Conservation (phyloP, 2,113 vertebrate species). For the Amphiprion ocellaris region DNA sequence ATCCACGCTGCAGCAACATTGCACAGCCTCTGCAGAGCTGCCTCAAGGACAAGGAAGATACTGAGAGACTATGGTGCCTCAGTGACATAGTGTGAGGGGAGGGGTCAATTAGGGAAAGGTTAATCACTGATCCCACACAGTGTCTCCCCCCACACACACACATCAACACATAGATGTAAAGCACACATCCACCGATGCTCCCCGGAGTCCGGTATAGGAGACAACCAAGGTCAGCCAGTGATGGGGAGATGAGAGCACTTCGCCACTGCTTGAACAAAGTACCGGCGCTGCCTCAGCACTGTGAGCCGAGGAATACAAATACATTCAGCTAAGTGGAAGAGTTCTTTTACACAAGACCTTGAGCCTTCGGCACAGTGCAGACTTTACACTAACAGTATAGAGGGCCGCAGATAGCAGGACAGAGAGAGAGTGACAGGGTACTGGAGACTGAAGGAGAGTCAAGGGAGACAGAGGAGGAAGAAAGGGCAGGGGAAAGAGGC, state of each 20-base stretch:
- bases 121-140: conserved; percentile 32
- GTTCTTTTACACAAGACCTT: conserved; percentile 73
- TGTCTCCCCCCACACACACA: conserved; percentile 4
- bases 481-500: neutral
- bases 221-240: conserved; percentile 55
- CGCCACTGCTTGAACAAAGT: conserved; percentile 51
- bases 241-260: conserved; percentile 65
- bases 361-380: conserved; percentile 50
- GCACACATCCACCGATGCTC: conserved; percentile 17
- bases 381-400: conserved; percentile 50
- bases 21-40: conserved; percentile 11
- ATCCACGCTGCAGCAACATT: neutral
- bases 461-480: conserved; percentile 20
- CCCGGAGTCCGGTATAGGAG: conserved; percentile 41
- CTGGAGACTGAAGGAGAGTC: conserved; percentile 20
- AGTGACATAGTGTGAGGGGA: conserved; percentile 18
- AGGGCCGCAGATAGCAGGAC: conserved; percentile 31
- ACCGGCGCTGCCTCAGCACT: conserved; percentile 62
- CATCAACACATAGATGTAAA: conserved; percentile 10
- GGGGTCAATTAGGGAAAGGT: conserved; percentile 45
- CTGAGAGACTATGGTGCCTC: conserved; percentile 8
- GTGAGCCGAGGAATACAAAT: conserved; percentile 61
- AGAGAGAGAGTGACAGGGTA: conserved; percentile 24
- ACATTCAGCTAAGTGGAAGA: conserved; percentile 58
- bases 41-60: conserved; percentile 35